Evolutionary conservation across 2,797 vertebrate genomes (phyloP).

Genomic region (Pogonophryne albipinna): DNA sequence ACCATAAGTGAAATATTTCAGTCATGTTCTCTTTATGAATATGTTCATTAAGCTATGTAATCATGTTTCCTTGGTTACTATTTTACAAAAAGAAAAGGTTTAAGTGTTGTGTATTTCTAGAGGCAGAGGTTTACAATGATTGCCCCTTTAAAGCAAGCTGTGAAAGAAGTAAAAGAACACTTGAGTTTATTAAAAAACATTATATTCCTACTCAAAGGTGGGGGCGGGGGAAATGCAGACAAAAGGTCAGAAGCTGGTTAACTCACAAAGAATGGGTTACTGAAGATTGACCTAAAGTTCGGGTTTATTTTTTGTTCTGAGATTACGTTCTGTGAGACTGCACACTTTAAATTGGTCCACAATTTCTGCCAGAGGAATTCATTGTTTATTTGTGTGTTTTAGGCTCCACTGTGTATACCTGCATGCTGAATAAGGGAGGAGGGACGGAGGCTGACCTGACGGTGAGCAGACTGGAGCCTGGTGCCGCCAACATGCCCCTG

Average conservation of each 20-base stretch:
- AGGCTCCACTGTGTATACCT: conserved; percentile 96
- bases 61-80: conserved; percentile 30
- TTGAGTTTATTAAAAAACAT: conserved; percentile 18
- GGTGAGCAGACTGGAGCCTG: conserved; percentile 89
- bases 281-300: conserved; percentile 13
- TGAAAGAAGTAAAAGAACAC: conserved; percentile 10
- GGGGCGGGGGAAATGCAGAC: neutral
- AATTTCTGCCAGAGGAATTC: neutral
- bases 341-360: conserved; percentile 12
- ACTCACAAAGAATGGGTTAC: neutral
- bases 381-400: conserved; percentile 37
- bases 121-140: conserved; percentile 1
- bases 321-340: conserved; percentile 19
- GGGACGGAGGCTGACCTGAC: conserved; percentile 95
- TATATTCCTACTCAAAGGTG: neutral
- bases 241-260: neutral
- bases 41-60: conserved; percentile 1
- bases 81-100: neutral
- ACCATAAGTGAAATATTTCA: neutral
- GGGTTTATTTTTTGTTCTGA: conserved; percentile 13
- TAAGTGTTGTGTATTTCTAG: neutral
- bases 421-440: conserved; percentile 92
- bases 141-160: conserved; percentile 1
- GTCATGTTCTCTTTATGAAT: conserved; percentile 11
- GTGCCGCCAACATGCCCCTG: conserved; percentile 79